Conservation (phyloP, 2,797 vertebrate genomes). For the Discoglossus pictus region DNA sequence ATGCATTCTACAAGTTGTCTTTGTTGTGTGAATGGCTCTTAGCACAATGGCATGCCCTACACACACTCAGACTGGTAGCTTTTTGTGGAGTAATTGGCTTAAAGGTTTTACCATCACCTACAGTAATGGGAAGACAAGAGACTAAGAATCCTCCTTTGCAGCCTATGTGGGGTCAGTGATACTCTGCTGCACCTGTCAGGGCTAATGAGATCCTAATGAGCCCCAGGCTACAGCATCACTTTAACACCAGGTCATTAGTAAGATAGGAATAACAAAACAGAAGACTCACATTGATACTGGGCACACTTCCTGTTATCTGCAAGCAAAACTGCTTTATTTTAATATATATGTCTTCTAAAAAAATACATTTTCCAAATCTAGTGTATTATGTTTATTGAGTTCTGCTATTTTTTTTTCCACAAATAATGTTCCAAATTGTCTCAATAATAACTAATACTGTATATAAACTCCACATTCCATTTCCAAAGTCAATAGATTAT, state of each 20-base stretch:
- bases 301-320: neutral
- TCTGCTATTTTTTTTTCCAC: too few relatives aligned
- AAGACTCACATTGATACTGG: neutral
- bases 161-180: conserved; percentile 56
- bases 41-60: neutral
- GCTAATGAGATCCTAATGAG: conserved; percentile 76
- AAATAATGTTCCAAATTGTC: too few relatives aligned
- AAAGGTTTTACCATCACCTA: conserved; percentile 46
- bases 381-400: too few relatives aligned
- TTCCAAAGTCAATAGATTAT: too few relatives aligned
- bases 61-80: conserved; percentile 10
- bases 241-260: conserved; percentile 46
- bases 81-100: conserved; percentile 41
- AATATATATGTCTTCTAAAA: too few relatives aligned
- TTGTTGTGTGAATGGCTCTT: too few relatives aligned
- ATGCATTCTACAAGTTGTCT: too few relatives aligned
- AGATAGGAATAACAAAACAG: conserved; percentile 22
- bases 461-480: too few relatives aligned
- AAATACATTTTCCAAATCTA: too few relatives aligned
- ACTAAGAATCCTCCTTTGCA: neutral
- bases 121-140: conserved; percentile 14
- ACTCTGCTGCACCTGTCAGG: conserved; percentile 74
- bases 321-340: too few relatives aligned
- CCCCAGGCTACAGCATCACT: conserved; percentile 32
- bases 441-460: too few relatives aligned